Conservation (phyloP, 2,797 vertebrate genomes). For the Sebastes oblongus region DNA sequence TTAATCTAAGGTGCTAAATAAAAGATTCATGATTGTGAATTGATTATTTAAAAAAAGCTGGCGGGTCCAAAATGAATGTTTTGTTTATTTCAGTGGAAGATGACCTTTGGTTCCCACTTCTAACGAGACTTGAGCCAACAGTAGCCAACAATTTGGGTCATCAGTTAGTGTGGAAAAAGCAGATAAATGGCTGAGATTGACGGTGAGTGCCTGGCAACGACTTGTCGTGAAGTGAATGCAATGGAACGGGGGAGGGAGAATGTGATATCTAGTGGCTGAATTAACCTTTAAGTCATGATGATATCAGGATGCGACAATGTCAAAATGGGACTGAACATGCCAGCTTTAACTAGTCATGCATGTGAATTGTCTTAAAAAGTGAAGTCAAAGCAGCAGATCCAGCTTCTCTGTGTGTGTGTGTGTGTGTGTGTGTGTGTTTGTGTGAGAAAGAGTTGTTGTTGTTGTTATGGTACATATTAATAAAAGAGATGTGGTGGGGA, state of each 20-base stretch:
- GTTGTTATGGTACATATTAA: constrained; percentile 13
- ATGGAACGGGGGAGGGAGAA: not conserved
- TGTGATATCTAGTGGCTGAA: not conserved
- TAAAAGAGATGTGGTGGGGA: not conserved
- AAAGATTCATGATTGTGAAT: not conserved
- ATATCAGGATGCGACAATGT: not conserved
- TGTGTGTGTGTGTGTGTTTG: not conserved
- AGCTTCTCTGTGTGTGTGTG: not conserved
- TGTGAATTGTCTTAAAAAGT: not conserved
- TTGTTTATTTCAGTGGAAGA: not conserved
- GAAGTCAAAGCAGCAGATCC: not conserved
- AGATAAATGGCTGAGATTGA: not conserved
- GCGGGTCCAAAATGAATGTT: not conserved
- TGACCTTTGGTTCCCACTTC: not conserved
- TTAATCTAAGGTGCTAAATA: not conserved
- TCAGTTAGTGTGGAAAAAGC: too few species aligned
- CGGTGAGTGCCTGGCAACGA: not conserved
- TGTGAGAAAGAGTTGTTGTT: not conserved
- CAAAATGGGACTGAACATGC: not conserved
- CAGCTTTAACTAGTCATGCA: not conserved
- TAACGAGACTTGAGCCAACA: not conserved
- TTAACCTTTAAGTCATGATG: not conserved
- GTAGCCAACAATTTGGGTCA: not conserved
- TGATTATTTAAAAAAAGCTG: not conserved
- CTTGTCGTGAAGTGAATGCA: not conserved